Evolutionary conservation across 2,113 vertebrate genomes (phyloP).

Genomic region (Leiothrix lutea): DNA sequence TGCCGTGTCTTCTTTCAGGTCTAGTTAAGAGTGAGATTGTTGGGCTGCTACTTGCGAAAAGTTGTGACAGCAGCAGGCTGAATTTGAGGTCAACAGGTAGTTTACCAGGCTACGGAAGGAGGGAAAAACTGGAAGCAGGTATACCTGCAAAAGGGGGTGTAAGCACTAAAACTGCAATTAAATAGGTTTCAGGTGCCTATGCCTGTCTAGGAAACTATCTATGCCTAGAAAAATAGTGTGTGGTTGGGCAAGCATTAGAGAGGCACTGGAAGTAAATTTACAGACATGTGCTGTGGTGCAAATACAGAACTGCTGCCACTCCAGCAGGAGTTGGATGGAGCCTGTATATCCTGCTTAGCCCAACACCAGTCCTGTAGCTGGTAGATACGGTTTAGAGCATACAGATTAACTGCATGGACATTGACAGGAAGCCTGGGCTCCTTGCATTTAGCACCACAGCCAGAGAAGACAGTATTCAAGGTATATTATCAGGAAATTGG

Average conservation of each 20-base stretch:
- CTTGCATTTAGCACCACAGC: neutral
- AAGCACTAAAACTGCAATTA: neutral
- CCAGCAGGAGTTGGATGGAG: neutral
- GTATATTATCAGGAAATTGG: neutral
- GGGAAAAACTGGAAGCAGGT: neutral
- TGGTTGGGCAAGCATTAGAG: neutral
- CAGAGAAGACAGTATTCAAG: neutral
- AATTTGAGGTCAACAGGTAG: neutral
- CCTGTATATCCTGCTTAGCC: neutral
- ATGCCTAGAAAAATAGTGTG: neutral
- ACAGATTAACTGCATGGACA: neutral
- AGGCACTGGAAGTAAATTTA: neutral
- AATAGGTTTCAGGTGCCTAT: neutral
- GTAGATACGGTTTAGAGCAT: neutral
- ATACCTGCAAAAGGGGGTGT: neutral
- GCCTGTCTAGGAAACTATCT: neutral
- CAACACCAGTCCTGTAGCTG: neutral
- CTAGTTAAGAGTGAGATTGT: neutral
- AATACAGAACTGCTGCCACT: neutral
- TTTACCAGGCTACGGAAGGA: neutral
- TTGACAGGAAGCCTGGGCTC: neutral
- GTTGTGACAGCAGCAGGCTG: neutral
- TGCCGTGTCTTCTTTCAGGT: neutral
- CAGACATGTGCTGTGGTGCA: neutral
- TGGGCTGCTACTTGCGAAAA: neutral